A percentile compares a stretch with the other conserved stretches of the same genome.
Conservation (phyloP, 2,888 invertebrate species). For the Ophioninae sp. region DNA sequence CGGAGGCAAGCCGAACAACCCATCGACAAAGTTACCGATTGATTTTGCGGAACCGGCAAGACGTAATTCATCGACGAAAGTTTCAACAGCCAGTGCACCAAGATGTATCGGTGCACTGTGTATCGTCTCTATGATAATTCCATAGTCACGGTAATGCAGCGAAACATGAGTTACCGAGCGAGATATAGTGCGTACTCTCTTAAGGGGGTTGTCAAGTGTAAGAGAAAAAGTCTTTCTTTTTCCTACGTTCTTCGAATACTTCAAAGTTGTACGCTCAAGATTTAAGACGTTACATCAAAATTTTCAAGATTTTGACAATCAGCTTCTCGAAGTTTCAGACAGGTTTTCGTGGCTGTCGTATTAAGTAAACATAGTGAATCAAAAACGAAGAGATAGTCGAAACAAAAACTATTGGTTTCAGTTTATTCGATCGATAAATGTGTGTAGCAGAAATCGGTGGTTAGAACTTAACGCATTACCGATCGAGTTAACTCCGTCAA, state of each 20-base stretch:
- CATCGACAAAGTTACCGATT: constrained; percentile 53
- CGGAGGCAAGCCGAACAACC: constrained; percentile 16
- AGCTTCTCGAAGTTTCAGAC: too few relatives aligned
- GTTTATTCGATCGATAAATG: too few relatives aligned
- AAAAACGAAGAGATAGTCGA: too few relatives aligned
- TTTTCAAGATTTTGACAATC: neutral
- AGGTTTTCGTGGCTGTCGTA: too few relatives aligned
- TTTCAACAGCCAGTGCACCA: constrained; percentile 21
- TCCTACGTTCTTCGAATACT: neutral
- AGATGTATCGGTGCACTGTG: constrained; percentile 1
- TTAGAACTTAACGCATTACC: too few relatives aligned
- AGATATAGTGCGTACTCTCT: constrained; percentile 6
- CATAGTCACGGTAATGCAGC: neutral
- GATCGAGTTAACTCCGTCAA: too few relatives aligned
- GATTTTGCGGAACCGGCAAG: constrained; percentile 47
- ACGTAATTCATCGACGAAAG: constrained; percentile 43
- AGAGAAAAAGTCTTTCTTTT: neutral
- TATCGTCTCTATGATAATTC: neutral
- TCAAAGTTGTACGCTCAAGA: neutral
- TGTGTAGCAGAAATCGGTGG: too few relatives aligned
- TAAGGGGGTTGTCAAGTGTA: neutral
- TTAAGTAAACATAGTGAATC: too few relatives aligned
- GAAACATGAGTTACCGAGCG: constrained; percentile 37
- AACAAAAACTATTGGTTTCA: too few relatives aligned
- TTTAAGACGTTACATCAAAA: neutral